Evolutionary conservation across 2,113 vertebrate species (phyloP).

Genomic region (Urocitellus parryii): DNA sequence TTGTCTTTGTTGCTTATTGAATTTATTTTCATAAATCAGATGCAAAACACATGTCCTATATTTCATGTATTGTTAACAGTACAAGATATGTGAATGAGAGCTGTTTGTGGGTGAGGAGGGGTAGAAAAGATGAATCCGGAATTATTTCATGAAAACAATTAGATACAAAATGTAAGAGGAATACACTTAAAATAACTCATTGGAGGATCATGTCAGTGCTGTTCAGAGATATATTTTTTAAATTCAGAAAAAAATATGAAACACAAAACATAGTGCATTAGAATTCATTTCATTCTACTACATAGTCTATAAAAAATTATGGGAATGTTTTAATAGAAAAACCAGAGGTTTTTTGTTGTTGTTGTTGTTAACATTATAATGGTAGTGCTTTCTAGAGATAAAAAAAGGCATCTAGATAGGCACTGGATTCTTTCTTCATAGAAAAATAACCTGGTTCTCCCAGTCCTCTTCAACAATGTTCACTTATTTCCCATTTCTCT

Average conservation of each 20-base stretch:
- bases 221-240: neutral
- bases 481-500: neutral
- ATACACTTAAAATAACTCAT: neutral
- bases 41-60: neutral
- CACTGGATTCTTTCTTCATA: neutral
- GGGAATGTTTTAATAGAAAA: neutral
- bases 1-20: neutral
- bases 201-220: neutral
- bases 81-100: neutral
- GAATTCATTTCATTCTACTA: neutral
- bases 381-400: neutral
- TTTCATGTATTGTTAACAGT: neutral
- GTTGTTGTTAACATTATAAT: neutral
- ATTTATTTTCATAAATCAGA: neutral
- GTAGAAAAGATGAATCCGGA: neutral
- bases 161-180: neutral
- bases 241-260: neutral
- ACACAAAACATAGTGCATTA: neutral
- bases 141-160: neutral
- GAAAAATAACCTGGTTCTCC: neutral
- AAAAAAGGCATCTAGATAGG: neutral
- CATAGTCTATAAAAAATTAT: neutral
- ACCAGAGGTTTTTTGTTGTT: neutral
- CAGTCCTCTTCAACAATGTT: neutral
- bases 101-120: neutral